Evolutionary conservation across 2,888 invertebrate species (phyloP).

Genomic region (Charanyca ferruginea): DNA sequence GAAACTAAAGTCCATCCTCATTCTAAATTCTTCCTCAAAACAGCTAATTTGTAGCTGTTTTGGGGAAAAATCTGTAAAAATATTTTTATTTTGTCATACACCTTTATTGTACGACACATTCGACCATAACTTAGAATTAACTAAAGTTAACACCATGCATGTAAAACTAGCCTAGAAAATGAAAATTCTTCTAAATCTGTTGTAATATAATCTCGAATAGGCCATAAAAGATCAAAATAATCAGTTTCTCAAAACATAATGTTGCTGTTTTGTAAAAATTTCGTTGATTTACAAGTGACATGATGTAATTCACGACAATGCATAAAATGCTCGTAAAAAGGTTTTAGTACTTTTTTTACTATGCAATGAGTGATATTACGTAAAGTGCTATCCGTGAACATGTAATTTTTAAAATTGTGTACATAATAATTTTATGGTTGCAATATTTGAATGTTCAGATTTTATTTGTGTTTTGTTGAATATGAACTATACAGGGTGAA

Average conservation of each 20-base stretch:
- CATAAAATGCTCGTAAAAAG: conserved; percentile 59
- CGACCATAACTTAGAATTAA: conserved; percentile 54
- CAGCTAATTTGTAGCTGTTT: too few species aligned
- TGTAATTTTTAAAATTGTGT: conserved; percentile 36
- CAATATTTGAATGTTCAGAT: conserved; percentile 35
- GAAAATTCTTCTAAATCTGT: conserved; percentile 42
- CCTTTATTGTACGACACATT: conserved; percentile 40
- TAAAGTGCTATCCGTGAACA: conserved; percentile 30
- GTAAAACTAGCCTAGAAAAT: conserved; percentile 46
- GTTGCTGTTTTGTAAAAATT: conserved; percentile 20
- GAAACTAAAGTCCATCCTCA: background rate
- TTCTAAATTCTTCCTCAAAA: background rate
- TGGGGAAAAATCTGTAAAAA: conserved; percentile 32
- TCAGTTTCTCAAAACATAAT: conserved; percentile 5
- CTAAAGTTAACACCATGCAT: conserved; percentile 31
- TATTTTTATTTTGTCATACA: conserved; percentile 24
- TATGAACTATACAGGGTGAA: too few species aligned
- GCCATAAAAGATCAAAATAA: conserved; percentile 17
- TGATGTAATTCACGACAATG: conserved; percentile 48
- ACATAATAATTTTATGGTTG: conserved; percentile 44
- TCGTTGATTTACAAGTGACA: conserved; percentile 46
- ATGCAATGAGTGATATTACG: conserved; percentile 54
- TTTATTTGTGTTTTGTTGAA: conserved; percentile 23
- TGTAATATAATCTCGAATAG: conserved; percentile 39
- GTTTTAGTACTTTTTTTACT: conserved; percentile 52